Base-by-base conservation (phyloP, 2,888 invertebrate species). In the Patella caerulea region DNA sequence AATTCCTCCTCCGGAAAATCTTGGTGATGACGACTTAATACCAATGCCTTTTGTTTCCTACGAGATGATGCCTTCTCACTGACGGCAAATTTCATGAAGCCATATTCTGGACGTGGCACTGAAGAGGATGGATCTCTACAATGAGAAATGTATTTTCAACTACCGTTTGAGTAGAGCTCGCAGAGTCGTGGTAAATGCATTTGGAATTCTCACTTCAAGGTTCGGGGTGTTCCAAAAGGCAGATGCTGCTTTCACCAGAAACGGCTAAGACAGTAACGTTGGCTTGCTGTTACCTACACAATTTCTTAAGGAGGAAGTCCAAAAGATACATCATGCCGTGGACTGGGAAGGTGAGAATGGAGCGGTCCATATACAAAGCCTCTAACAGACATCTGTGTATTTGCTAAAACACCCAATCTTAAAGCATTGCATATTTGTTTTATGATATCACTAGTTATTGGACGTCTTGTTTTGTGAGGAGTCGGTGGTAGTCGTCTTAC, bases 251-350 rank as follows among this genome's bases (percentile, higher is more conserved):
- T 59, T 52, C 65, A 15, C 79, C 73, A 17, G 77, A 79, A 17
- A 79, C 72, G 24, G 77, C 73, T 17, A 19, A n/a, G 24, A 77
- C 34, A 12, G 54, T 79, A 11, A 73, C 73, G 14, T 54, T 78
- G 65, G 72, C 78, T 3, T 78, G 76, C 69, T 76, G 78, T 71
- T 78, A 76, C 53, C 59, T 78, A 78, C 75, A 72, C 59, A 78
- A 78, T 53, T 78, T 78, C 56, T 75, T 78, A 1, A 29, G 54
- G 34, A 75, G 29, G 34, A 78, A 78, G 65, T 74, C 74, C 15
- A 65, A 15, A 14, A 69, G 45, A 53, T 78, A 74, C 52, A 76
- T 75, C n/a, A 70, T 70, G 14, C 12, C 3, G 65, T 65, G 9
- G 65, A 65, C 24, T 76, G 78, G 76, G 79, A 79, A 74, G 76